Evolutionary conservation across 2,113 vertebrate genomes (phyloP).

Genomic region (Caretta caretta): DNA sequence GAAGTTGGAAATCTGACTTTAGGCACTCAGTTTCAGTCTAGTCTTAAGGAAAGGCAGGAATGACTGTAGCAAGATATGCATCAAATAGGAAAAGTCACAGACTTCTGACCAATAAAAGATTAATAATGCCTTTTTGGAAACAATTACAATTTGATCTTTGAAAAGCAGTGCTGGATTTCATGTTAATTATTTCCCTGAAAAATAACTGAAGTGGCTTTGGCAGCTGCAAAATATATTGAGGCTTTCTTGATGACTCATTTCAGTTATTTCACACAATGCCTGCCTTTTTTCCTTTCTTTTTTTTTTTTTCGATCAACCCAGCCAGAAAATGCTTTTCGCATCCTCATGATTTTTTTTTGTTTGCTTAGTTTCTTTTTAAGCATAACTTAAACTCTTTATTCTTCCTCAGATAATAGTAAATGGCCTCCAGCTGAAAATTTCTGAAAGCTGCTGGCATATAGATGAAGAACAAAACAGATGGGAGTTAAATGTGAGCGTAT

Average conservation of each 20-base stretch:
- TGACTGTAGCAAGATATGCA: not conserved
- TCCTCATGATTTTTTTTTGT: not conserved
- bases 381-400: not conserved
- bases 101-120: not conserved
- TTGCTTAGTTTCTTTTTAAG: not conserved
- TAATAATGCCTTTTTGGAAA: not conserved
- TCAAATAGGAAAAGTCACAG: not conserved
- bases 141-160: not conserved
- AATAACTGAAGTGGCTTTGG: not conserved
- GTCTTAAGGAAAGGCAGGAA: not conserved
- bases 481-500: not conserved
- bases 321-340: not conserved
- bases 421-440: not conserved
- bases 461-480: not conserved
- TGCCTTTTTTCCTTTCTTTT: not conserved
- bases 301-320: not conserved
- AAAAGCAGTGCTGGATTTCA: not conserved
- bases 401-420: not conserved
- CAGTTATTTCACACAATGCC: not conserved
- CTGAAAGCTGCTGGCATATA: not conserved
- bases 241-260: not conserved
- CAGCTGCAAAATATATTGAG: not conserved
- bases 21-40: not conserved
- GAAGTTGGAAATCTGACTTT: not conserved
- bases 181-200: not conserved